phyloP scores from a whole-genome alignment of 1,140 invertebrate species.

The Pseudomyrmex pallidus region DNA sequence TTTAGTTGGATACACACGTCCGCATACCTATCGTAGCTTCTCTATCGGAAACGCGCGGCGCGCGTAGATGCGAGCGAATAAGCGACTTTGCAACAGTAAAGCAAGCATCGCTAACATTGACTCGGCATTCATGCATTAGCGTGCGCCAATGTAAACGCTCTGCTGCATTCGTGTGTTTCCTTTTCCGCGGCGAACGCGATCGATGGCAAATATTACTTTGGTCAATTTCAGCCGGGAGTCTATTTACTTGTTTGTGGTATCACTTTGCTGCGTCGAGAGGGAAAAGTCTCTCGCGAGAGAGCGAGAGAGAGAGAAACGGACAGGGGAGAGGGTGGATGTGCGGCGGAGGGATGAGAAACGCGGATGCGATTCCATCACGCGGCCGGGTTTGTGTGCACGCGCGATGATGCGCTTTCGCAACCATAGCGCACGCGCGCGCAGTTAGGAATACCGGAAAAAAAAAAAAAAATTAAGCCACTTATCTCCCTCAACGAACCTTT shows the following conservation, averaged over 20 bases:
- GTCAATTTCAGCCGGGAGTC: constrained; percentile 67
- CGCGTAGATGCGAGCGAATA: constrained; percentile 29
- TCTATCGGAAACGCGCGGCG: constrained; percentile 34
- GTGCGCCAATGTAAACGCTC: constrained; percentile 63
- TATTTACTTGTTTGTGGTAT: constrained; percentile 74
- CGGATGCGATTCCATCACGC: constrained; percentile 26
- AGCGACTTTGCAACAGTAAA: constrained; percentile 41
- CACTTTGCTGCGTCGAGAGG: constrained; percentile 63
- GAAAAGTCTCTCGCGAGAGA: constrained; percentile 40
- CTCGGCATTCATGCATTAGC: constrained; percentile 73
- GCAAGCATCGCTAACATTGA: constrained; percentile 66
- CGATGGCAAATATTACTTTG: constrained; percentile 70
- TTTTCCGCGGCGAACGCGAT: constrained; percentile 55
- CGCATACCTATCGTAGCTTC: constrained; percentile 34
- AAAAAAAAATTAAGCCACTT: constrained; percentile 31
- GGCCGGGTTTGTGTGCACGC: constrained; percentile 14
- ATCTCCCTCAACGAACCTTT: constrained; percentile 48
- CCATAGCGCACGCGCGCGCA: constrained; percentile 24
- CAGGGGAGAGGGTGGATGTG: no score
- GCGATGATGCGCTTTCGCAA: constrained; percentile 35
- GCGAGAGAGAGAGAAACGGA: not conserved
- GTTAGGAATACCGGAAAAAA: constrained; percentile 18
- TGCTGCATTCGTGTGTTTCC: constrained; percentile 57
- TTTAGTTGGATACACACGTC: not conserved
- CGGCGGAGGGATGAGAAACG: not conserved